Conservation (phyloP, 2,888 invertebrate genomes). For the Apotomis capreana region DNA sequence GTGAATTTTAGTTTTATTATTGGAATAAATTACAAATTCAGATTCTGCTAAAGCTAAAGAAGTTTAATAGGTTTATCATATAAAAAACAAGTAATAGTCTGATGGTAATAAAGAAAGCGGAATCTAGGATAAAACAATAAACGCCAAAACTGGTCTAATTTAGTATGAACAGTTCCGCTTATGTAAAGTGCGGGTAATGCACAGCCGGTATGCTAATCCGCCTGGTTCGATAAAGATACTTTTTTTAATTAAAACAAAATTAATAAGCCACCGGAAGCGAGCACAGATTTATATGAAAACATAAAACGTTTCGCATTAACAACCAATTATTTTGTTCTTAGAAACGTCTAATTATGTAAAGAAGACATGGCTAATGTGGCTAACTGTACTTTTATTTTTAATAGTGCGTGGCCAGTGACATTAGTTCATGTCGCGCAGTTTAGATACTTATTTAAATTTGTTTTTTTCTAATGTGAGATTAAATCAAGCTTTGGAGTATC, state of each 20-base stretch:
- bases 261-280: constrained; percentile 69
- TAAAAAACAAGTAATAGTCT: constrained; percentile 13
- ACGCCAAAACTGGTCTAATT: constrained; percentile 55
- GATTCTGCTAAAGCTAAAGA: constrained; percentile 3
- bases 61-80: neutral
- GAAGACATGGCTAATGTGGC: constrained; percentile 40
- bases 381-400: constrained; percentile 38
- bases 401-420: constrained; percentile 31
- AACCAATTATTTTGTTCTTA: constrained; percentile 55
- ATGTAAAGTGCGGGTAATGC: constrained; percentile 53
- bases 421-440: constrained; percentile 33
- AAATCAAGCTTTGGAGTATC: constrained; percentile 21
- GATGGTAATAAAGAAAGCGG: constrained; percentile 43
- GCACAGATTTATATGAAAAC: constrained; percentile 65
- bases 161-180: constrained; percentile 47
- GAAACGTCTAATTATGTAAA: constrained; percentile 54
- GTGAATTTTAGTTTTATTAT: constrained; percentile 27
- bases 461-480: constrained; percentile 32
- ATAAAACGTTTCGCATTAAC: constrained; percentile 62
- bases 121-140: constrained; percentile 70
- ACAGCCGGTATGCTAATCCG: constrained; percentile 62
- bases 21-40: constrained; percentile 15
- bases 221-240: constrained; percentile 53
- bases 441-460: constrained; percentile 37
- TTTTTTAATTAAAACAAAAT: constrained; percentile 56